These are phyloP conservation scores for Whitmania pigra DNA, from an alignment of 1,140 invertebrate genomes.

Conservation along the genomic window DNA sequence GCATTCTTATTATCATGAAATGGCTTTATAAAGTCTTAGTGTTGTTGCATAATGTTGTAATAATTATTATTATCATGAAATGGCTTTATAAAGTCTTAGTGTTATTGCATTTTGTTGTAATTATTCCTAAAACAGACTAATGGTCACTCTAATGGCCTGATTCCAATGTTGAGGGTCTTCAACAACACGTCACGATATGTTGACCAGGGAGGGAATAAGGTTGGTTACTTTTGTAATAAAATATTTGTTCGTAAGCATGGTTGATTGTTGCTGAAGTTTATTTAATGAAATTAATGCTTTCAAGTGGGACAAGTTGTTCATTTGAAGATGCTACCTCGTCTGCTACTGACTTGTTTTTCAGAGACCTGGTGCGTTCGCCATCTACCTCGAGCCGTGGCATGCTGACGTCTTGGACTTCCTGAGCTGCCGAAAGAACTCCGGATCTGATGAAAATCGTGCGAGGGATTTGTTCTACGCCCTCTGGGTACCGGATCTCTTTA, in stretches of 20 bases:
- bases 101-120: not conserved
- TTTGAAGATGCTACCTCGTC: not conserved
- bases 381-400: constrained; percentile 98
- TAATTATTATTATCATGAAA: not conserved
- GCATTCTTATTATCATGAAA: not conserved
- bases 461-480: constrained; percentile 93
- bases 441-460: constrained; percentile 71
- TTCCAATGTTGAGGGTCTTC: constrained; percentile 90
- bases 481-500: constrained; percentile 98
- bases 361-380: constrained; percentile 93
- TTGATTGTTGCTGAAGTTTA: no score
- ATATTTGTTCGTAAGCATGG: not conserved
- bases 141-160: constrained; percentile 86
- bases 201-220: constrained; percentile 93
- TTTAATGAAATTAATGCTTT: not conserved
- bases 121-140: constrained; percentile 53
- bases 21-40: not conserved
- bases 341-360: constrained; percentile 31
- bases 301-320: not conserved
- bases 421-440: constrained; percentile 75
- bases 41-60: not conserved
- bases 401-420: constrained; percentile 87
- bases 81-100: not conserved
- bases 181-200: constrained; percentile 94
- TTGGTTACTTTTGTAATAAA: constrained; percentile 28